phyloP scores from a whole-genome alignment of 1,140 invertebrate species.

The Reticulitermes speratus region DNA sequence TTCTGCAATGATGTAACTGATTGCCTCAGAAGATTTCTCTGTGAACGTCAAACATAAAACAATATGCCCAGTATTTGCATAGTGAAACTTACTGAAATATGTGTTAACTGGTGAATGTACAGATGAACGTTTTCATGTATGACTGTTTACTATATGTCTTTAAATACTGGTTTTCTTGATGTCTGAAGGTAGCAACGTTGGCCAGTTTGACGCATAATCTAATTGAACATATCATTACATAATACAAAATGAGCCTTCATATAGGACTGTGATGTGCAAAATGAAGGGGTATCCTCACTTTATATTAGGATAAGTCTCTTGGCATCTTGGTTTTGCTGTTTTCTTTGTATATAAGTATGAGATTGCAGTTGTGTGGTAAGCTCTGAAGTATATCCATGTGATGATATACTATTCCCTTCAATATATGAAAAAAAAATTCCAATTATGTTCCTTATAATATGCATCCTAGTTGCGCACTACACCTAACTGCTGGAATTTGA shows the following conservation, averaged over 20 bases:
- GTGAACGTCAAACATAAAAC: too few species aligned
- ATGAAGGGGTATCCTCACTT: not conserved
- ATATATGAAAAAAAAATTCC: not conserved
- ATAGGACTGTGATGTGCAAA: not conserved
- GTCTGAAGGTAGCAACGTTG: too few species aligned
- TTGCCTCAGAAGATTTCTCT: too few species aligned
- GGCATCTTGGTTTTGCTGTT: not conserved
- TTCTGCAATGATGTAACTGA: too few species aligned
- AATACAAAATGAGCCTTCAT: not conserved
- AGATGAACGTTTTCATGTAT: not conserved
- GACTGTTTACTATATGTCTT: not conserved
- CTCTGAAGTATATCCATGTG: not conserved
- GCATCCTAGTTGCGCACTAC: not conserved
- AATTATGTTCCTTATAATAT: not conserved
- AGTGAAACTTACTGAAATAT: too few species aligned
- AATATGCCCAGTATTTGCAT: too few species aligned
- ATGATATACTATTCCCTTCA: not conserved
- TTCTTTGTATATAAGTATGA: slow-evolving; percentile 1
- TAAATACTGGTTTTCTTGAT: too few species aligned
- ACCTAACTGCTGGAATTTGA: not conserved
- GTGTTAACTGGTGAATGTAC: not conserved
- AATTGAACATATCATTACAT: not conserved
- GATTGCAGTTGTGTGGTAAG: slow-evolving; percentile 9
- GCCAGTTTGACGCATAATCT: not conserved
- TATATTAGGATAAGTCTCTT: not conserved